Base-by-base conservation (phyloP, 2,888 invertebrate genomes). In the Gibbula magus region DNA sequence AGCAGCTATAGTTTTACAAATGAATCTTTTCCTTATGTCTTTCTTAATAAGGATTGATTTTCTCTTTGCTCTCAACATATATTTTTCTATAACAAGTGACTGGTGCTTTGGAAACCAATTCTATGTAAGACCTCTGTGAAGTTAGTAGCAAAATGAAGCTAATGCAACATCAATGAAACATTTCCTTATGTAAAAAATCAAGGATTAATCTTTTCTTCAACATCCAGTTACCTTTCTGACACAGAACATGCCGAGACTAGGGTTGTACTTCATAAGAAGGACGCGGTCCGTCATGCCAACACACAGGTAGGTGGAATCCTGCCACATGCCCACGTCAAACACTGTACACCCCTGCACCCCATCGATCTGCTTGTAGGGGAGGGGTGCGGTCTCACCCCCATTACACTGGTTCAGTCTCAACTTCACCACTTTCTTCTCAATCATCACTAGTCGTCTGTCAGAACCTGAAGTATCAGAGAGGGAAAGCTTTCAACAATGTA, bases 231-330 rank as follows among this genome's bases (percentile, higher is more conserved):
- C 92, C 91, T 92, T 92, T 84, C 90, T 88, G 8, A 90, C 79
- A 83, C 88, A 88, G 87, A 92, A 93, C 79, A 84, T 85, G 79
- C 87, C 86, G 66, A 93, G 91, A 75, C 95, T 94, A 0, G 95
- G 93, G 88, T 95, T 92, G 93, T 94, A 94, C 82, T 93, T 93
- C 82, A 94, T 91, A 73, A 94, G 88, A 35, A 89, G 78, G 25
- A 93, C 87, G 75, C 88, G 91, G 54, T 92, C 90, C 0, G 91
- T 88, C 79, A 92, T 91, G 18, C 93, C 93, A 18, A 92, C 92
- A 83, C 92, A 92, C 82, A 93, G 84, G 85, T 91, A 93, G 13
- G 89, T 85, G 22, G 87, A 85, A 70, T 89, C 89, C 54, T 88
- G 85, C 75, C 85, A 87, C 61, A 84, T 67, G 5, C 88, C 88